Base-by-base conservation (phyloP, 2,113 vertebrate genomes). In the Pyxicephalus adspersus region DNA sequence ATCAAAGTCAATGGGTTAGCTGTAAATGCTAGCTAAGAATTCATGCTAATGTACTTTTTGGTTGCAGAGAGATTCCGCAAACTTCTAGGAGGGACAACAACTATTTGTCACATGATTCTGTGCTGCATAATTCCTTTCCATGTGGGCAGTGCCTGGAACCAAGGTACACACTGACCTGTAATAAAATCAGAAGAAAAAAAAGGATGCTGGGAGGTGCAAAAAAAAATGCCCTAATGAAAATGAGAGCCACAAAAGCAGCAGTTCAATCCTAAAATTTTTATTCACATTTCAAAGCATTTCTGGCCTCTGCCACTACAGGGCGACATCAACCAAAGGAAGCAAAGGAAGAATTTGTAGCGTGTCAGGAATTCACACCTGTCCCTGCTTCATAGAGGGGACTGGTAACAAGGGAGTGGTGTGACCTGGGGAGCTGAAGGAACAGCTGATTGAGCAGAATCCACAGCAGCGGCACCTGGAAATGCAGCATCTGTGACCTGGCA, bases 401-500 rank as follows among this genome's bases (percentile, higher is more conserved):
- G 45, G 67, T 71, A 20, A 57, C 17, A 20, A 9, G 70, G 31
- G 51, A 17, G 52, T n/a, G 51, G 5, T 4, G 26, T 26, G 29
- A 73, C 28, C 70, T 31, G 70, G 70, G 52, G 70, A 73, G 18
- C 11, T 6, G 70, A 19, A 50, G 22, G 50, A 23, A 65, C 63
- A 31, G 63, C 76, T 77, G 76, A 77, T 26, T 11, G 15, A 7
- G 73, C 63, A 61, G 34, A 76, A 64, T 19, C n/a, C 26, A 26
- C 70, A 29, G 20, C 29, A 26, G 15, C 57, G 18, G 72, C 72
- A 75, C 72, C 72, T 75, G 72, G 64, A 58, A 58, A 58, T 18
- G 20, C 61, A 16, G 50, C 76, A 77, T 77, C 76, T 77, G 76
- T 22, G 63, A 20, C 70, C 70, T 73, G 70, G 70, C 70, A 73